Evolutionary conservation across 2,797 vertebrate genomes (phyloP).

Genomic region (Premnoplex brunnescens): DNA sequence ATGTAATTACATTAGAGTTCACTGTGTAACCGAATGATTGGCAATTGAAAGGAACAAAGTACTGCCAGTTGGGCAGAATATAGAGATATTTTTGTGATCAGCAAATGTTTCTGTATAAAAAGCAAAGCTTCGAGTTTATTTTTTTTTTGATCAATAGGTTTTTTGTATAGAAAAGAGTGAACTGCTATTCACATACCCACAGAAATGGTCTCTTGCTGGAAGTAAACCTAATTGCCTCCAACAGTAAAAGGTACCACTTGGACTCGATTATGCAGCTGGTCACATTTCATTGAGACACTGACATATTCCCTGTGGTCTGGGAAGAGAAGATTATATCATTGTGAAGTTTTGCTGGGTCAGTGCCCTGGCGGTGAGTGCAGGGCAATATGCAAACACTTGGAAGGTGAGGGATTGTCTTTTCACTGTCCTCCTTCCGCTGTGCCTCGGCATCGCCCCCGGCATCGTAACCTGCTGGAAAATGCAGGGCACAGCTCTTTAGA

Average conservation of each 20-base stretch:
- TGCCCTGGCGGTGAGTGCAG: neutral
- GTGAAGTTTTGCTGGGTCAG: conserved; percentile 4
- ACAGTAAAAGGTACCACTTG: conserved; percentile 24
- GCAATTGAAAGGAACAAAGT: conserved; percentile 8
- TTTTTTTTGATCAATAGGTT: neutral
- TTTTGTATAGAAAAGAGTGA: neutral
- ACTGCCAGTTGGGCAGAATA: neutral
- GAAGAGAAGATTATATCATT: neutral
- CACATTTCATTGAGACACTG: conserved; percentile 32
- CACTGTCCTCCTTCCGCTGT: neutral
- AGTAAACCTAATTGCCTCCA: neutral
- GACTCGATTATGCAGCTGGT: conserved; percentile 33
- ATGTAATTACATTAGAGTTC: neutral
- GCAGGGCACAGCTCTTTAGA: neutral
- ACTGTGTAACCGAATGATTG: neutral
- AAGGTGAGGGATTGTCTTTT: neutral
- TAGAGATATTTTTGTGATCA: neutral
- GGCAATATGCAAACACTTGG: neutral
- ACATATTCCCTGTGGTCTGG: neutral
- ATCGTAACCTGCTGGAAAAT: neutral
- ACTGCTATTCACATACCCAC: neutral
- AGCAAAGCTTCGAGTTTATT: neutral
- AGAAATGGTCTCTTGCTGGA: neutral
- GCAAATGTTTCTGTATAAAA: neutral
- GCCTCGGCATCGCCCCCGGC: neutral